phyloP scores from a whole-genome alignment of 2,888 invertebrate genomes.

The Nemotelus pantherinus region DNA sequence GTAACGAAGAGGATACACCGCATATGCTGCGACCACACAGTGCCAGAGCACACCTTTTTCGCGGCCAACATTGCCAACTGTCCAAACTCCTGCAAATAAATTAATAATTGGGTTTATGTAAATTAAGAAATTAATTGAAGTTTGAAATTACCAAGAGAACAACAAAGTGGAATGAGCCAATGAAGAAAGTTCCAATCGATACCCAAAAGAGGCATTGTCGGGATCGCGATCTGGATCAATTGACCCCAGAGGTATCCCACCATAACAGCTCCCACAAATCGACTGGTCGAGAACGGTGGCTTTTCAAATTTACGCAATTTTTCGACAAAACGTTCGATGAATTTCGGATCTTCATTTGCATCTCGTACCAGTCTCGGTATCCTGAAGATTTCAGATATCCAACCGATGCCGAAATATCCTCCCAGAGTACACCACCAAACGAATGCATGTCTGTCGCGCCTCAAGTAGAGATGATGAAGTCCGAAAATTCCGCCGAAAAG shows the following conservation, averaged over 20 bases:
- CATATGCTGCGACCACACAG: slow-evolving; percentile 75
- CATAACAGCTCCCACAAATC: slow-evolving; percentile 80
- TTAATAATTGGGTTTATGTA: not conserved
- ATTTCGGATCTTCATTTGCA: slow-evolving; percentile 78
- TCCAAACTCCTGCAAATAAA: slow-evolving; percentile 79
- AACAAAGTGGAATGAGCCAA: slow-evolving; percentile 76
- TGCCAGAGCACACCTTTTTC: slow-evolving; percentile 79
- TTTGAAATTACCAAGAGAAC: slow-evolving; percentile 73
- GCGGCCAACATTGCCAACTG: slow-evolving; percentile 89
- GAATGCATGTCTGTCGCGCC: slow-evolving; percentile 89
- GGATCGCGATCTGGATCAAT: slow-evolving; percentile 78
- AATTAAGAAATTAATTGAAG: not conserved
- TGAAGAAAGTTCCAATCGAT: slow-evolving; percentile 78
- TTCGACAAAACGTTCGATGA: slow-evolving; percentile 71
- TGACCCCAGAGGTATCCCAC: slow-evolving; percentile 85
- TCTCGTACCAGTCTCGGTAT: slow-evolving; percentile 88
- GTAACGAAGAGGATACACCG: slow-evolving; percentile 74
- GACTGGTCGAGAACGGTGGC: slow-evolving; percentile 84
- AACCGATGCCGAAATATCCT: slow-evolving; percentile 85
- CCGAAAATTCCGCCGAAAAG: slow-evolving; percentile 88
- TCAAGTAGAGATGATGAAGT: slow-evolving; percentile 89
- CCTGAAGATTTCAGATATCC: slow-evolving; percentile 84
- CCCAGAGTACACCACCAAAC: slow-evolving; percentile 87
- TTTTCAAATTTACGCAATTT: slow-evolving; percentile 72
- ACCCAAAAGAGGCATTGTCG: slow-evolving; percentile 76